Percentiles rank a stretch among this genome's conserved stretches.
Conservation (phyloP, 2,888 invertebrate species). For the Synanthedon vespiformis region DNA sequence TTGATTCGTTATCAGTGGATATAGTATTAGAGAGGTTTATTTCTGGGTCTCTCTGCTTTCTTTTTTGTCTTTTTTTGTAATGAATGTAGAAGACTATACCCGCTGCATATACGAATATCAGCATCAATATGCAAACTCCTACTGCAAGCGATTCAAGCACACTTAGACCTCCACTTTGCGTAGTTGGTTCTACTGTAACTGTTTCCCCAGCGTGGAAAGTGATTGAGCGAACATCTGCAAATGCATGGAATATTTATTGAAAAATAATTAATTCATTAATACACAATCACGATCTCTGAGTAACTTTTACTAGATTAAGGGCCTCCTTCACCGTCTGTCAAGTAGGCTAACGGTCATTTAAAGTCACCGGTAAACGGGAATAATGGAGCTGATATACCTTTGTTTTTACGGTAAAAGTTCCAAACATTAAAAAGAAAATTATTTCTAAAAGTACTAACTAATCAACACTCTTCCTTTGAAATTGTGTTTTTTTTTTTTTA, state of each 20-base stretch:
- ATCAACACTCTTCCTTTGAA: too few species aligned
- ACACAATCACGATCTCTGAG: background rate
- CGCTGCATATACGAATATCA: constrained; percentile 85
- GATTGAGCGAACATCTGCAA: constrained; percentile 82
- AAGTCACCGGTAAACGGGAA: too few species aligned
- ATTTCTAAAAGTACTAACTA: too few species aligned
- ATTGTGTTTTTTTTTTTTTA: too few species aligned
- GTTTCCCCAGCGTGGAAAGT: constrained; percentile 77
- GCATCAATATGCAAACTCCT: constrained; percentile 81
- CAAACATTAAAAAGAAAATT: too few species aligned
- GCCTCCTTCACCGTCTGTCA: too few species aligned
- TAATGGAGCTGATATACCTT: too few species aligned
- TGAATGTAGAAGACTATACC: constrained; percentile 86
- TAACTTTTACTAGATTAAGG: too few species aligned
- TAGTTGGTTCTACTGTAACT: constrained; percentile 54
- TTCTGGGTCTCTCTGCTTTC: constrained; percentile 55
- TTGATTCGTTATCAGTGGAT: constrained; percentile 46
- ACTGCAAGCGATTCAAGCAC: constrained; percentile 85
- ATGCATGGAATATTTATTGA: background rate
- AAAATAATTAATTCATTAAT: too few species aligned
- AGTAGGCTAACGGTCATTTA: too few species aligned
- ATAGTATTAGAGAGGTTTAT: constrained; percentile 38
- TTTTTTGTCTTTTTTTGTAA: constrained; percentile 75
- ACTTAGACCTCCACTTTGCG: constrained; percentile 73
- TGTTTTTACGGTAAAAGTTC: too few species aligned